Conservation (phyloP, 2,113 vertebrate species). For the Hydrochoerus hydrochaeris region DNA sequence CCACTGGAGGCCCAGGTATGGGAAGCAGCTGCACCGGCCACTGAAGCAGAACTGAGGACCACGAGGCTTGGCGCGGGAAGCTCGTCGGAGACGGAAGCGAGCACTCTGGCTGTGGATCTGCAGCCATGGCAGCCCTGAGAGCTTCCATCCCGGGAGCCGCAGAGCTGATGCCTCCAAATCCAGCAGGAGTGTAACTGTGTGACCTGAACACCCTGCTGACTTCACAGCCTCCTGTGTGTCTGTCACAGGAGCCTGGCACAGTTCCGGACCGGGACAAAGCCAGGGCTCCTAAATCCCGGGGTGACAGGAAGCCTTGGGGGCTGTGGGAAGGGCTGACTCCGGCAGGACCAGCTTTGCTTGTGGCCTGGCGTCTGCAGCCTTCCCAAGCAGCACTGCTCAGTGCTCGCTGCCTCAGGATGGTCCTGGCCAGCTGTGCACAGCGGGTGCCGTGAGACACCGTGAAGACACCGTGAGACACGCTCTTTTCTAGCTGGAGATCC, state of each 20-base stretch:
- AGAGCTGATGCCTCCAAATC: not conserved
- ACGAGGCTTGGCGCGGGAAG: not conserved
- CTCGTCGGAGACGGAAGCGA: fast-evolving
- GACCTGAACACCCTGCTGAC: fast-evolving
- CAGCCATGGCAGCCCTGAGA: too few relatives aligned
- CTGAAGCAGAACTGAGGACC: not conserved
- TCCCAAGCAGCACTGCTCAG: too few relatives aligned
- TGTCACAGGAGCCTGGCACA: not conserved
- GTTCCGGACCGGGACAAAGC: not conserved
- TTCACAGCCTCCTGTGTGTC: fast-evolving
- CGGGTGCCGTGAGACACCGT: not conserved
- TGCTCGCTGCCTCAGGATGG: not conserved
- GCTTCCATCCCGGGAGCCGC: not conserved
- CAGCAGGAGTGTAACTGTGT: not conserved
- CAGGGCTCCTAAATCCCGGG: not conserved
- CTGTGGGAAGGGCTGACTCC: too few relatives aligned
- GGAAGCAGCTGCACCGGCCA: not conserved
- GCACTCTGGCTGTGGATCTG: too few relatives aligned
- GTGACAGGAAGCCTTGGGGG: not conserved
- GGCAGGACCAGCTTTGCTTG: not conserved
- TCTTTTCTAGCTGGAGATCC: not conserved
- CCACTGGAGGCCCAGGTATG: not conserved
- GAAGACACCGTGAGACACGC: not conserved
- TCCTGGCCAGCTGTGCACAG: too few relatives aligned
- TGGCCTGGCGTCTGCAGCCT: not conserved